These are phyloP conservation scores for Ceratina japonica DNA, from an alignment of 1,140 invertebrate species.

Conservation along the genomic window DNA sequence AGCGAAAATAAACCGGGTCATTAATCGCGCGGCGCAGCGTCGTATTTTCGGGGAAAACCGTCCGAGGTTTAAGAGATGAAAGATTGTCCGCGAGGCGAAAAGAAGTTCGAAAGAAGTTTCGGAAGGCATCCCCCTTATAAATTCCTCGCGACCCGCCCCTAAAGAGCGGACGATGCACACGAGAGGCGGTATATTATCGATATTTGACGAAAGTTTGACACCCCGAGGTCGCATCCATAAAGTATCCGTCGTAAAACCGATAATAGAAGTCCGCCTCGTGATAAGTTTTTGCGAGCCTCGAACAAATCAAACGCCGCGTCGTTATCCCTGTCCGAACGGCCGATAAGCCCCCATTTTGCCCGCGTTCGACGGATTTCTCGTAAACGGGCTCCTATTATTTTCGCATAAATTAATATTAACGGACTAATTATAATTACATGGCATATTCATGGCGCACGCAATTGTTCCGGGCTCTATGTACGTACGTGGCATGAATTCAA, in stretches of 20 bases:
- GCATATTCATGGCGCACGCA: not conserved
- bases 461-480: not conserved
- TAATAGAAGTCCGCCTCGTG: not conserved
- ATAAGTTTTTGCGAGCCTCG: not conserved
- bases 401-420: not conserved
- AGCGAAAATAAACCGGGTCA: too few relatives aligned
- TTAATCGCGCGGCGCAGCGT: too few relatives aligned
- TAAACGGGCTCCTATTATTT: not conserved
- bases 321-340: not conserved
- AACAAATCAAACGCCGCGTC: not conserved
- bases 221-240: not conserved
- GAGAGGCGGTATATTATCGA: not conserved
- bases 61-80: not conserved
- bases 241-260: not conserved
- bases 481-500: not conserved
- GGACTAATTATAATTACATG: not conserved
- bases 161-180: too few relatives aligned
- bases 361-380: not conserved
- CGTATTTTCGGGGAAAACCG: too few relatives aligned
- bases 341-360: not conserved
- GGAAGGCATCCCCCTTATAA: not conserved
- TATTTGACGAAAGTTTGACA: conserved; percentile 8
- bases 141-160: too few relatives aligned
- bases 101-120: not conserved
- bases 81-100: not conserved